phyloP scores from a whole-genome alignment of 1,140 invertebrate species.

The Trialeurodes vaporariorum region DNA sequence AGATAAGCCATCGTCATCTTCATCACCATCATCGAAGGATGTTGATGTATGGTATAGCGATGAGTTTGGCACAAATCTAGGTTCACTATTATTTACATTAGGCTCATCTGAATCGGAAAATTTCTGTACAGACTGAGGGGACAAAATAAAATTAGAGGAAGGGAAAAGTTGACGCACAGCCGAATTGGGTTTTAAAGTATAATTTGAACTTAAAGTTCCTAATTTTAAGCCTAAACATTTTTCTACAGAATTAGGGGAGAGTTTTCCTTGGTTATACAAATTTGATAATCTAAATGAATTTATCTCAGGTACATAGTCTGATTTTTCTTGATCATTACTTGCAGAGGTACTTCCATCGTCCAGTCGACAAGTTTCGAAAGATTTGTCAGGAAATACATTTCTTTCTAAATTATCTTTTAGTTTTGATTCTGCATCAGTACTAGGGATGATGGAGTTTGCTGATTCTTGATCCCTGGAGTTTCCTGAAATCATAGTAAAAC shows the following conservation, averaged over 20 bases:
- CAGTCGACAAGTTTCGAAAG: background rate
- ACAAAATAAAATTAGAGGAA: slow-evolving; percentile 36
- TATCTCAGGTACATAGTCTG: slow-evolving; percentile 2
- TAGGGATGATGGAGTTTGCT: background rate
- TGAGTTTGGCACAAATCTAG: background rate
- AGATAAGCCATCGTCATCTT: slow-evolving; percentile 25
- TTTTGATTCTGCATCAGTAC: background rate
- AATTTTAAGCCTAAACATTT: background rate
- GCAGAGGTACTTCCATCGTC: background rate
- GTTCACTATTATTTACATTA: background rate
- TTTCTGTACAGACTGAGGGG: slow-evolving; percentile 19
- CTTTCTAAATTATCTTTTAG: background rate
- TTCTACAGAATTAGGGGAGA: slow-evolving; percentile 30
- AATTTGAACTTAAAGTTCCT: background rate
- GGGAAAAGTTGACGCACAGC: slow-evolving; percentile 61
- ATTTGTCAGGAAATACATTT: background rate
- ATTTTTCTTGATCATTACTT: slow-evolving; percentile 6
- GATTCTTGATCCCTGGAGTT: background rate
- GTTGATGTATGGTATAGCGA: background rate
- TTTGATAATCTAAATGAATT: slow-evolving; percentile 5
- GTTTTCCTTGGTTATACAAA: slow-evolving; percentile 2
- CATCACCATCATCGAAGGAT: slow-evolving; percentile 5
- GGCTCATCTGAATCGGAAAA: slow-evolving; percentile 14
- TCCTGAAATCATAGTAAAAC: background rate
- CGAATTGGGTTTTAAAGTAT: slow-evolving; percentile 49